A percentile compares a stretch with the other conserved stretches of the same genome.
phyloP scores from a whole-genome alignment of 2,113 vertebrate genomes.

The Ctenodactylus gundi region DNA sequence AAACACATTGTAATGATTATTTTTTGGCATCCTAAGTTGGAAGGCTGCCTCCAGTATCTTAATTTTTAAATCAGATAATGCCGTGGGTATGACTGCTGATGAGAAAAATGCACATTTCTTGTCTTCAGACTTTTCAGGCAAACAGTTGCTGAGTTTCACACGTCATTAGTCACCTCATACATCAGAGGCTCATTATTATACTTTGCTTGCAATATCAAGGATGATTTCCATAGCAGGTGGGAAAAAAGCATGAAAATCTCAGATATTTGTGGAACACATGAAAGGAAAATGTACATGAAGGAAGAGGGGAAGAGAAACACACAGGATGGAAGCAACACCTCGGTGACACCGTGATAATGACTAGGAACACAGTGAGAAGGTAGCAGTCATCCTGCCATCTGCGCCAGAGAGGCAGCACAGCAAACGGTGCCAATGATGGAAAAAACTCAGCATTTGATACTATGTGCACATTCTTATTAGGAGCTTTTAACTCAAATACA shows the following conservation, averaged over 20 bases:
- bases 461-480: constrained; percentile 20
- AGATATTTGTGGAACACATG: constrained; percentile 58
- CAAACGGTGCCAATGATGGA: constrained; percentile 77
- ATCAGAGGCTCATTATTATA: constrained; percentile 48
- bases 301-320: constrained; percentile 61
- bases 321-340: constrained; percentile 72
- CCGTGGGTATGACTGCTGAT: constrained; percentile 8
- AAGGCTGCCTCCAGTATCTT: constrained; percentile 38
- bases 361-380: constrained; percentile 66
- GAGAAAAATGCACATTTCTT: constrained; percentile 65
- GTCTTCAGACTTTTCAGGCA: constrained; percentile 55
- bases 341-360: constrained; percentile 79
- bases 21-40: constrained; percentile 50
- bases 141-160: constrained; percentile 69
- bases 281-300: constrained; percentile 74
- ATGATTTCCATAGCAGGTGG: constrained; percentile 66
- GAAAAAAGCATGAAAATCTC: constrained; percentile 69
- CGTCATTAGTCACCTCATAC: constrained; percentile 72
- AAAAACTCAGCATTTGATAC: constrained; percentile 64
- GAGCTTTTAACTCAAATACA: constrained; percentile 9
- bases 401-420: constrained; percentile 71
- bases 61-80: constrained; percentile 61
- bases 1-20: constrained; percentile 40
- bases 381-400: constrained; percentile 76
- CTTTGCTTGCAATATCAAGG: constrained; percentile 42